phyloP scores from a whole-genome alignment of 2,797 vertebrate genomes.

The Dermochelys coriacea region DNA sequence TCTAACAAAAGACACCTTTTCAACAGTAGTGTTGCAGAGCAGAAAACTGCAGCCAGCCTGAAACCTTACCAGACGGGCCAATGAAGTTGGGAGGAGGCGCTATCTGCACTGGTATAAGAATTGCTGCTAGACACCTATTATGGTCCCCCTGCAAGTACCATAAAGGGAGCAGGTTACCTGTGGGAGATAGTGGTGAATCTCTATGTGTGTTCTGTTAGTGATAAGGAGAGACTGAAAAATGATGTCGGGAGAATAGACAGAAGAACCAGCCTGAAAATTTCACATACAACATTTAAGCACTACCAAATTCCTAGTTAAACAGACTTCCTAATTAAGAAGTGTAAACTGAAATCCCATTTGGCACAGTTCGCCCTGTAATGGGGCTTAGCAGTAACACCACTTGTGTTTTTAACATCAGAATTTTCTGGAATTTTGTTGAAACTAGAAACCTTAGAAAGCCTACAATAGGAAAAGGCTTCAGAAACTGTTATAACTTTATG shows the following conservation, averaged over 20 bases:
- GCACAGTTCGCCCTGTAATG: neutral
- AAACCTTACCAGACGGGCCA: neutral
- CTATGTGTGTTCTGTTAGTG: neutral
- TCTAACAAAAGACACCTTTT: neutral
- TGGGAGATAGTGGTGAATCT: neutral
- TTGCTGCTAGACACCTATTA: rapidly evolving
- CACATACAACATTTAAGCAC: neutral
- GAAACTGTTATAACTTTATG: too few species aligned
- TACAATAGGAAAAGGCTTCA: too few species aligned
- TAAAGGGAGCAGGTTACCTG: neutral
- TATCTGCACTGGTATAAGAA: neutral
- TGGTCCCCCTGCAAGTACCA: too few species aligned
- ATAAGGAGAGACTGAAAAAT: neutral
- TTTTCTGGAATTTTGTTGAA: neutral
- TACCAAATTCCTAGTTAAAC: neutral
- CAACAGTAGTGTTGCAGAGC: neutral
- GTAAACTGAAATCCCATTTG: neutral
- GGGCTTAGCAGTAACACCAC: neutral
- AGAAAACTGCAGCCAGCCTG: neutral
- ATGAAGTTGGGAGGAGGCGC: neutral
- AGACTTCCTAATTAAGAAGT: neutral
- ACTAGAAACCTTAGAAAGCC: neutral
- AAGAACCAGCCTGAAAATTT: neutral
- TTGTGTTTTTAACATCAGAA: neutral
- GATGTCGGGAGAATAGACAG: neutral